Evolutionary conservation across 2,888 invertebrate species (phyloP).

Genomic region (Tipula unca): DNA sequence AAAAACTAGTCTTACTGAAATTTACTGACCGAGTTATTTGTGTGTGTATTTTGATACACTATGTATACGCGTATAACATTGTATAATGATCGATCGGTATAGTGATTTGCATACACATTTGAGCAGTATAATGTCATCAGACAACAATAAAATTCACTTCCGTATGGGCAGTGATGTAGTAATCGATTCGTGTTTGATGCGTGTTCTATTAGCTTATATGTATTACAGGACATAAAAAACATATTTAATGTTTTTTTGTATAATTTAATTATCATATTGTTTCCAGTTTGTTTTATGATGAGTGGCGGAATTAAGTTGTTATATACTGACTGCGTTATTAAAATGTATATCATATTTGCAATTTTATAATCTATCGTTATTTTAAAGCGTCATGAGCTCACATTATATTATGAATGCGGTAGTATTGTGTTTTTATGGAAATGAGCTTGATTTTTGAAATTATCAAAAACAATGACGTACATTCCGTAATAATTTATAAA

Average conservation of each 20-base stretch:
- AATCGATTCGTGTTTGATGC: neutral
- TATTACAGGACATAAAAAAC: neutral
- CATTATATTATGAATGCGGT: no score
- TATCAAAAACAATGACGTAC: no score
- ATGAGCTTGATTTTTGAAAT: no score
- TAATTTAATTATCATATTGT: neutral
- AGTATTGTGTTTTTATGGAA: no score
- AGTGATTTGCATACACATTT: neutral
- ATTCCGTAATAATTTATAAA: no score
- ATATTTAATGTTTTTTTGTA: neutral
- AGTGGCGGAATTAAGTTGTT: no score
- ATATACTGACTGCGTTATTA: no score
- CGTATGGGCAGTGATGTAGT: neutral
- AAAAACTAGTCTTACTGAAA: no score
- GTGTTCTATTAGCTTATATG: neutral
- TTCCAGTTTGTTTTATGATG: no score
- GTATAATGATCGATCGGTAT: neutral
- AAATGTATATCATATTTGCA: no score
- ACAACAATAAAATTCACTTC: neutral
- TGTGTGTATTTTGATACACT: neutral
- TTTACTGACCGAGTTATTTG: neutral
- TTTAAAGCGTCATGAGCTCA: no score
- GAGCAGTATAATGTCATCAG: neutral
- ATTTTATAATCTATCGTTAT: no score
- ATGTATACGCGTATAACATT: neutral